phyloP scores from a whole-genome alignment of 2,888 invertebrate species.

The Caenorhabditis sp. region DNA sequence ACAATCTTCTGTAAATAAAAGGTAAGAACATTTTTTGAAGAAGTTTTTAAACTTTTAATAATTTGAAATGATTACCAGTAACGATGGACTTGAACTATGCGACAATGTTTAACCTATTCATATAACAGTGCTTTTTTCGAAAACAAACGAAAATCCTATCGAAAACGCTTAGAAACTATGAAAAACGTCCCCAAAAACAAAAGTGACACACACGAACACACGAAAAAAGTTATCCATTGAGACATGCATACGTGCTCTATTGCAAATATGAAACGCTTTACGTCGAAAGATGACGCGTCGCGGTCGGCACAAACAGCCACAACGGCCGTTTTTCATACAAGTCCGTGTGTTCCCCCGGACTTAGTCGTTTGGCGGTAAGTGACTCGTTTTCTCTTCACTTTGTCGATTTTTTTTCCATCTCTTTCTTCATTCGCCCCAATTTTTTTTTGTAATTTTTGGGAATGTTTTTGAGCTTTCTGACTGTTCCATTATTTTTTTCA shows the following conservation, averaged over 20 bases:
- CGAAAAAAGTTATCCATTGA: background rate
- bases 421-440: conserved; percentile 1
- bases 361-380: conserved; percentile 7
- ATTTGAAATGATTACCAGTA: too few species aligned
- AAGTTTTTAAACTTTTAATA: too few species aligned
- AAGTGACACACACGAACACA: too few species aligned
- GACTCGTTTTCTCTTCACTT: conserved; percentile 2
- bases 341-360: conserved; percentile 23
- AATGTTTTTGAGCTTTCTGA: background rate
- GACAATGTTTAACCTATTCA: too few species aligned
- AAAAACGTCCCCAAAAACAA: background rate
- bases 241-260: background rate
- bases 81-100: too few species aligned
- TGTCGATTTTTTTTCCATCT: conserved; percentile 8
- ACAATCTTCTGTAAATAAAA: too few species aligned
- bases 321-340: conserved; percentile 15
- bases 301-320: conserved; percentile 1
- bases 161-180: background rate
- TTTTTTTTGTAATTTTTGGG: background rate
- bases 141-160: background rate
- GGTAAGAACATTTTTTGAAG: too few species aligned
- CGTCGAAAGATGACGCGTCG: background rate
- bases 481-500: background rate
- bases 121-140: too few species aligned
- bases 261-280: background rate